Conservation (phyloP, 2,113 vertebrate genomes). For the Tupaia tana region DNA sequence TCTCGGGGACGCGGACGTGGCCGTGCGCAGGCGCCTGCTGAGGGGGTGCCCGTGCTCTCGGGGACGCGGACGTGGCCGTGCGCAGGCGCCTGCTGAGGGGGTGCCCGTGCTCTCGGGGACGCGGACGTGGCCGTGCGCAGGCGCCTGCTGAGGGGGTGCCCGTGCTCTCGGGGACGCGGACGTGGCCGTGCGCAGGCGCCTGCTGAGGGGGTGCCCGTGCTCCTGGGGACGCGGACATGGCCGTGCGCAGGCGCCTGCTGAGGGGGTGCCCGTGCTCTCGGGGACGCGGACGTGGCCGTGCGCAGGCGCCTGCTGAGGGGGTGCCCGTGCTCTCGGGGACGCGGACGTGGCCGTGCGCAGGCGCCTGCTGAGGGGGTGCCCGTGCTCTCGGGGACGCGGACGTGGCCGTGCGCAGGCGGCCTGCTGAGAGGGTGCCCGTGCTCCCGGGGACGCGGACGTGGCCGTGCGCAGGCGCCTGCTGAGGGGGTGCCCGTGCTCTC, state of each 20-base stretch:
- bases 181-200: too few relatives aligned
- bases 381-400: rapidly evolving
- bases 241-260: background rate
- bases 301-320: too few relatives aligned
- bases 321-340: too few relatives aligned
- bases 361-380: background rate
- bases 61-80: too few relatives aligned
- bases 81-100: too few relatives aligned
- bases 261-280: rapidly evolving
- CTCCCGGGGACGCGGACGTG: background rate
- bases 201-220: too few relatives aligned
- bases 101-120: too few relatives aligned
- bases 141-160: background rate
- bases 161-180: rapidly evolving
- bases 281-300: too few relatives aligned
- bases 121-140: background rate
- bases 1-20: background rate
- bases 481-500: too few relatives aligned
- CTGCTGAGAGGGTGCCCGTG: too few relatives aligned
- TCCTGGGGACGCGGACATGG: background rate
- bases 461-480: background rate
- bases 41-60: rapidly evolving
- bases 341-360: background rate
- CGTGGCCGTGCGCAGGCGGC: too few relatives aligned
- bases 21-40: background rate